Conservation (phyloP, 2,888 invertebrate genomes). For the Sminthurinus aureus region DNA sequence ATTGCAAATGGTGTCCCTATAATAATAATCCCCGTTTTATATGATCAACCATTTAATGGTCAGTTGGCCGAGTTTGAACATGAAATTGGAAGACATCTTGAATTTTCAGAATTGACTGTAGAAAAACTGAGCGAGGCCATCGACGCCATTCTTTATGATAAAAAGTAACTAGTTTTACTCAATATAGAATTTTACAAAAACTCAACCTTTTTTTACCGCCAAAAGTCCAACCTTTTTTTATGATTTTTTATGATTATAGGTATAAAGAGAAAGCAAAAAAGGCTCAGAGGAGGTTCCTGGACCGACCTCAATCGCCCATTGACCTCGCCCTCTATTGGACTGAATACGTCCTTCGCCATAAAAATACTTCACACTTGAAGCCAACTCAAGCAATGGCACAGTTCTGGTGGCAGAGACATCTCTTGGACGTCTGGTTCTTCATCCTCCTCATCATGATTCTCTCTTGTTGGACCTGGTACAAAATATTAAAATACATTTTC, state of each 20-base stretch:
- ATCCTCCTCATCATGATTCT: not conserved
- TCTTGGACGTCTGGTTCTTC: not conserved
- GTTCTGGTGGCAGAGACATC: conserved; percentile 1
- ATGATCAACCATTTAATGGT: conserved; percentile 21
- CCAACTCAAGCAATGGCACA: not conserved
- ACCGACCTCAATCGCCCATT: not conserved
- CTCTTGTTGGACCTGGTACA: no score
- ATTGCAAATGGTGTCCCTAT: conserved; percentile 69
- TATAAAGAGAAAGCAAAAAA: not conserved
- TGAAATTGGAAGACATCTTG: conserved; percentile 11
- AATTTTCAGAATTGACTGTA: conserved; percentile 13
- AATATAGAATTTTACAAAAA: not conserved
- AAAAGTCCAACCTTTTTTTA: no score
- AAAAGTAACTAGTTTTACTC: not conserved
- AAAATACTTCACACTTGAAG: not conserved
- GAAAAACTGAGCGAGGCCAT: not conserved
- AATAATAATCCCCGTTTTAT: conserved; percentile 61
- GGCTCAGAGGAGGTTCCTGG: not conserved
- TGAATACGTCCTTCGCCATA: not conserved
- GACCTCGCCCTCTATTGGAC: not conserved
- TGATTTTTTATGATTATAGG: not conserved
- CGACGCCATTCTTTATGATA: not conserved
- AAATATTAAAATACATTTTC: no score
- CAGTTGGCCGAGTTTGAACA: not conserved
- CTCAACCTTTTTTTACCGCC: no score